These are phyloP conservation scores for Drosophila nikananu DNA, from an alignment of 1,140 invertebrate genomes.

Conservation along the genomic window DNA sequence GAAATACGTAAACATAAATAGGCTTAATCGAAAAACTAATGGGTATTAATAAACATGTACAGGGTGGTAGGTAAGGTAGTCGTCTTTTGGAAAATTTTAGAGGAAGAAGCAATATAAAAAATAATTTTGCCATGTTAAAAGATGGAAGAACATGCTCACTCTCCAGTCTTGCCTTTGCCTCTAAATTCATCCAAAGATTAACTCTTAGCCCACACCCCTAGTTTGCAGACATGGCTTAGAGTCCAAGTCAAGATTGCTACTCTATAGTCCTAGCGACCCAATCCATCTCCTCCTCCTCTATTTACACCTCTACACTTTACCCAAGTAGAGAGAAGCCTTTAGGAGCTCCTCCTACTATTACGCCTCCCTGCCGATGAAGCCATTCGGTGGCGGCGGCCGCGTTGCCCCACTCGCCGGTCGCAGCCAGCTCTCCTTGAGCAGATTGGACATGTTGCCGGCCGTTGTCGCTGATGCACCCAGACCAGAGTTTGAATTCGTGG, in stretches of 20 bases:
- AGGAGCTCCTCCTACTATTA: conserved; percentile 20
- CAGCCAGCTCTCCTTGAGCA: conserved; percentile 79
- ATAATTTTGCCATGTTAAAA: neutral
- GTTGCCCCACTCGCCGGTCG: conserved; percentile 42
- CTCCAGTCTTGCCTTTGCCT: neutral
- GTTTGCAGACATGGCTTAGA: conserved; percentile 14
- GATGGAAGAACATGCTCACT: too few species aligned
- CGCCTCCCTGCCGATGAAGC: conserved; percentile 81
- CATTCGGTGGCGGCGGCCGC: conserved; percentile 75
- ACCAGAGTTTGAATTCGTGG: conserved; percentile 23
- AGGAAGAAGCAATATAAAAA: neutral
- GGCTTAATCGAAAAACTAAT: conserved; percentile 61
- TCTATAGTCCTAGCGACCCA: neutral
- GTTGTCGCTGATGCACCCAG: conserved; percentile 1
- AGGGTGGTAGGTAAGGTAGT: neutral
- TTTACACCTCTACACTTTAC: conserved; percentile 52
- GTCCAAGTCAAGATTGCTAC: conserved; percentile 48
- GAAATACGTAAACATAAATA: conserved; percentile 69
- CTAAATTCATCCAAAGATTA: neutral
- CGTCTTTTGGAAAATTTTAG: neutral
- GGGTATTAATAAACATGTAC: conserved; percentile 41
- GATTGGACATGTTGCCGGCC: conserved; percentile 59
- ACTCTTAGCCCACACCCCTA: neutral
- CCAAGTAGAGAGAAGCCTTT: neutral
- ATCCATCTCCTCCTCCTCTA: conserved; percentile 18